Percentiles rank a stretch among this genome's conserved stretches.
Evolutionary conservation across 2,113 vertebrate species (phyloP).

Genomic region (Bagarius yarrelli): DNA sequence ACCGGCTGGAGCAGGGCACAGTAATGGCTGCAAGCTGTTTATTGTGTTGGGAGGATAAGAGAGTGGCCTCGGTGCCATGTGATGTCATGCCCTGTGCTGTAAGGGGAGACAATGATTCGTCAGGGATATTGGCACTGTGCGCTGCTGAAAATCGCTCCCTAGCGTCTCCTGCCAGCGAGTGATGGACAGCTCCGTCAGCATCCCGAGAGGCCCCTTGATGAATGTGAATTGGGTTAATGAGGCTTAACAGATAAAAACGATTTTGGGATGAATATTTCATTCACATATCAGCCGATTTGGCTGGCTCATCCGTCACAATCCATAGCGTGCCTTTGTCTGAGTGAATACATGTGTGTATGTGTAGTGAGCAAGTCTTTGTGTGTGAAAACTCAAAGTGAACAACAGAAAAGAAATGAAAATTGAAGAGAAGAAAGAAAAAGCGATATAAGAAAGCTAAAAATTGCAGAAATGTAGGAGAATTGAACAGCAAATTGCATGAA

Average conservation of each 20-base stretch:
- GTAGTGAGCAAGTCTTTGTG: neutral
- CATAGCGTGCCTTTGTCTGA: constrained; percentile 39
- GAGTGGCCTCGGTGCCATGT: constrained; percentile 17
- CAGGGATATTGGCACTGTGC: constrained; percentile 38
- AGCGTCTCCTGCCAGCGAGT: constrained; percentile 18
- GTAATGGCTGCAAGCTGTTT: constrained; percentile 52
- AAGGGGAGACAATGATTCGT: constrained; percentile 46
- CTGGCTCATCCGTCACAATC: constrained; percentile 51
- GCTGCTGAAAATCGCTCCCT: constrained; percentile 1
- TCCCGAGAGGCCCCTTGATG: constrained; percentile 47
- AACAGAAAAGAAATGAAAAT: constrained; percentile 24
- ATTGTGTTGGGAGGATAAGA: constrained; percentile 42
- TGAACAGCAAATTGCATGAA: constrained; percentile 44
- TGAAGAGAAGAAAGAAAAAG: constrained; percentile 13
- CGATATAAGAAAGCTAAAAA: constrained; percentile 13
- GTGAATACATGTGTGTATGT: neutral
- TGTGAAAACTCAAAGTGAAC: constrained; percentile 16
- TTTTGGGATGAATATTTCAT: constrained; percentile 54
- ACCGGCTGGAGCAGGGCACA: constrained; percentile 38
- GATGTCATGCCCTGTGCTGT: constrained; percentile 44
- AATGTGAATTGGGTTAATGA: constrained; percentile 56
- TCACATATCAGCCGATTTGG: constrained; percentile 50
- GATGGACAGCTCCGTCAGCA: constrained; percentile 49
- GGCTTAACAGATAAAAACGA: constrained; percentile 51
- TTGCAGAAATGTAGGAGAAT: constrained; percentile 19